Conservation (phyloP, 2,113 vertebrate species). For the Otis tarda region DNA sequence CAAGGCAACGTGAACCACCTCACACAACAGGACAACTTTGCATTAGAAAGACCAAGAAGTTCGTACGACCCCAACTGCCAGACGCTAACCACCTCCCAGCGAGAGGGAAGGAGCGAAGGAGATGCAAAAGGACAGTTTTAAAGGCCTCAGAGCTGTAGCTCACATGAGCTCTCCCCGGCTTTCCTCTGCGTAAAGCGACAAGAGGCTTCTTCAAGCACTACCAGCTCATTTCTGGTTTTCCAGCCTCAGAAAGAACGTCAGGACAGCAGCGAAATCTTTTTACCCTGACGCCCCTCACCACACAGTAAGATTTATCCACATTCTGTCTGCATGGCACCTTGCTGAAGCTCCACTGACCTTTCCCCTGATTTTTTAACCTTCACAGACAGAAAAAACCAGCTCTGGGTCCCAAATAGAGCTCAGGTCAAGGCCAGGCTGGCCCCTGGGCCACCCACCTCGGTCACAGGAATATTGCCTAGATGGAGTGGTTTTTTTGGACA, state of each 20-base stretch:
- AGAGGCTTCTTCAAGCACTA: neutral
- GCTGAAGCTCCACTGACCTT: neutral
- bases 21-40: neutral
- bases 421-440: neutral
- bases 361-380: neutral
- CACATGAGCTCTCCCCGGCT: neutral
- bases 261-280: neutral
- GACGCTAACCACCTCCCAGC: neutral
- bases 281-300: neutral
- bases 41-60: neutral
- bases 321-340: neutral
- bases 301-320: neutral
- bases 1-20: neutral
- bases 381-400: neutral
- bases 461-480: neutral
- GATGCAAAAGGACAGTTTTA: neutral
- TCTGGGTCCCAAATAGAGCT: neutral
- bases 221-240: neutral
- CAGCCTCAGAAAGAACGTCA: neutral
- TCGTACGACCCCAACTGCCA: neutral
- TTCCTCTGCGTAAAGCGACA: neutral
- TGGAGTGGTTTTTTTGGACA: neutral
- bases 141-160: neutral
- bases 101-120: neutral
- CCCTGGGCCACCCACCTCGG: neutral